Conservation (phyloP, 1,140 invertebrate genomes). For the Anagrus nilaparvatae region DNA sequence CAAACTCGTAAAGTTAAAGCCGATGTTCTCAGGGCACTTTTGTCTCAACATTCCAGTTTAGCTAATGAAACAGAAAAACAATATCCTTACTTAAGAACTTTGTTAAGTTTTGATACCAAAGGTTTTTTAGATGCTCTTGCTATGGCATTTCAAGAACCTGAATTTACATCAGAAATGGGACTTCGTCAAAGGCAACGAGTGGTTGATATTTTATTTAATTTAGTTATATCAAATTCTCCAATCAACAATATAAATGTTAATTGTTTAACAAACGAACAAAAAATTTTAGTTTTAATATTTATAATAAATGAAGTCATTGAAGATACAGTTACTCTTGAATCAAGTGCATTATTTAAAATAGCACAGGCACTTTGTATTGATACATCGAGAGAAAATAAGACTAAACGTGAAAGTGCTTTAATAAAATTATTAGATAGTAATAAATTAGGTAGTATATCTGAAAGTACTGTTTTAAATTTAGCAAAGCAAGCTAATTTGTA, state of each 20-base stretch:
- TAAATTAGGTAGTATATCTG: slow-evolving; percentile 52
- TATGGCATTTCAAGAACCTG: slow-evolving; percentile 78
- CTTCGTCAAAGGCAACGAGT: slow-evolving; percentile 65
- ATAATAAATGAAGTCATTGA: slow-evolving; percentile 33
- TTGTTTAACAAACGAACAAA: slow-evolving; percentile 39
- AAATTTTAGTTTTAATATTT: slow-evolving; percentile 51
- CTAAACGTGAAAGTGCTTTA: slow-evolving; percentile 72
- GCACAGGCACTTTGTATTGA: slow-evolving; percentile 45
- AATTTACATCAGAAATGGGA: slow-evolving; percentile 64
- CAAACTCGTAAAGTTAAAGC: slow-evolving; percentile 61
- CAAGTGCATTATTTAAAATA: slow-evolving; percentile 34
- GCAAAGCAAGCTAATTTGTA: slow-evolving; percentile 58
- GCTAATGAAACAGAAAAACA: slow-evolving; percentile 54
- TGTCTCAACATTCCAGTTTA: slow-evolving; percentile 58
- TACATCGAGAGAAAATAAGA: slow-evolving; percentile 43
- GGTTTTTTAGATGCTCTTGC: slow-evolving; percentile 86
- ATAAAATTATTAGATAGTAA: slow-evolving; percentile 64
- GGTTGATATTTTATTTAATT: slow-evolving; percentile 68
- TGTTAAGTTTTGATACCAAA: slow-evolving; percentile 73
- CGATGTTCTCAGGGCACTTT: slow-evolving; percentile 55
- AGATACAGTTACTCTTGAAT: slow-evolving; percentile 30
- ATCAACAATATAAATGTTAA: slow-evolving; percentile 28
- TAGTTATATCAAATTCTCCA: slow-evolving; percentile 53
- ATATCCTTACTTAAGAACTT: slow-evolving; percentile 70
- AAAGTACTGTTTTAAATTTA: slow-evolving; percentile 45